These are phyloP conservation scores for Papilio machaon DNA, from an alignment of 1,140 invertebrate species.

Conservation along the genomic window DNA sequence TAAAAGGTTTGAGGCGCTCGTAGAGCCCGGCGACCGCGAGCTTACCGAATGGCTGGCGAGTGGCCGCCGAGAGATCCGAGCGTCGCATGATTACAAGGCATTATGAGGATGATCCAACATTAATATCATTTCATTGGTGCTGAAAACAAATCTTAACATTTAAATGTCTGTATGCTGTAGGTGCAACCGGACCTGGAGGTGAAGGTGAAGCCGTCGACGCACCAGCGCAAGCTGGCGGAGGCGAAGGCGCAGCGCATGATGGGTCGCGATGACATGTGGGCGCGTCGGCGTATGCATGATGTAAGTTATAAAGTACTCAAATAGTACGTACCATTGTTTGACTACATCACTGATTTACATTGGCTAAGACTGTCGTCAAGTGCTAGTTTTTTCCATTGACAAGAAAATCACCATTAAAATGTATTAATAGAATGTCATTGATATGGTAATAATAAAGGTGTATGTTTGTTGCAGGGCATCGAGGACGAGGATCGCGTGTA, in stretches of 20 bases:
- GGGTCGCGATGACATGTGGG: conserved; percentile 86
- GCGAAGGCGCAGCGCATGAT: conserved; percentile 91
- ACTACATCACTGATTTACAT: too few species aligned
- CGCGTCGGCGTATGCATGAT: conserved; percentile 83
- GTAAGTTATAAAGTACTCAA: conserved; percentile 65
- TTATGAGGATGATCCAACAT: conserved; percentile 61
- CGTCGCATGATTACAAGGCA: conserved; percentile 69
- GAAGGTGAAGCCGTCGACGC: conserved; percentile 95
- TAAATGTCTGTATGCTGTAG: conserved; percentile 45
- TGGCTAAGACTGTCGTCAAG: too few species aligned
- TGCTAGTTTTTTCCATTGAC: too few species aligned
- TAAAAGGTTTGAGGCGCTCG: conserved; percentile 82
- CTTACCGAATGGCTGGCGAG: conserved; percentile 52
- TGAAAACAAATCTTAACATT: neutral
- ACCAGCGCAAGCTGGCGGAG: conserved; percentile 93
- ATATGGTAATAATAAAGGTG: neutral
- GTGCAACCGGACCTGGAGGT: conserved; percentile 94
- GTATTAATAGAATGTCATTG: too few species aligned
- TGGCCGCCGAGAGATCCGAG: conserved; percentile 71
- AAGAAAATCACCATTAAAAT: too few species aligned
- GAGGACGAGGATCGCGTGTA: conserved; percentile 92
- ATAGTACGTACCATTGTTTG: too few species aligned
- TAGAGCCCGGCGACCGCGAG: conserved; percentile 67
- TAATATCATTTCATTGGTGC: neutral
- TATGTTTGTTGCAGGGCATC: conserved; percentile 69